Evolutionary conservation across 2,888 invertebrate genomes (phyloP).

Genomic region (Hirtodrosophila trivittata): DNA sequence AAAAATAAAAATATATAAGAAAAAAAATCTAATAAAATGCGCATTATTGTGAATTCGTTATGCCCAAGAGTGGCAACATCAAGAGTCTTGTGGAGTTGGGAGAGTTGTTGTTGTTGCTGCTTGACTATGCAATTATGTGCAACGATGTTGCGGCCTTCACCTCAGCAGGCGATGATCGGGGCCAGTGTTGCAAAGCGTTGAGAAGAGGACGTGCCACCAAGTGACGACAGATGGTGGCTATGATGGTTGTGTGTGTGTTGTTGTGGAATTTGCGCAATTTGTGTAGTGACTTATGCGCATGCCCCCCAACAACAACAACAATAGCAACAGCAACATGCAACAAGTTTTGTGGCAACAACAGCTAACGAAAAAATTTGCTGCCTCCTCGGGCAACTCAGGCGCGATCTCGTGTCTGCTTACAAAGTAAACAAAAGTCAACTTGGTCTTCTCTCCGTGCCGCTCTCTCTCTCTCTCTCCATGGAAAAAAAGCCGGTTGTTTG

Average conservation of each 20-base stretch:
- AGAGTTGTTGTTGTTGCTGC: conserved; percentile 23
- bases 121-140: conserved; percentile 54
- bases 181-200: conserved; percentile 59
- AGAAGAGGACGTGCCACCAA: conserved; percentile 27
- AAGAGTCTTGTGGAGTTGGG: conserved; percentile 14
- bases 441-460: conserved; percentile 14
- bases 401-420: conserved; percentile 40
- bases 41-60: conserved; percentile 75
- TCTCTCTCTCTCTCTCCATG: background rate
- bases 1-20: conserved; percentile 14
- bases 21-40: conserved; percentile 69
- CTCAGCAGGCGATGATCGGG: conserved; percentile 49
- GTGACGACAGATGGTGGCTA: conserved; percentile 64
- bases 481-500: conserved; percentile 59
- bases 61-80: conserved; percentile 48
- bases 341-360: conserved; percentile 52
- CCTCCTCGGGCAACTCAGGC: conserved; percentile 15
- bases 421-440: conserved; percentile 66
- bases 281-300: conserved; percentile 74
- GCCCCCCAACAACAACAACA: conserved; percentile 44
- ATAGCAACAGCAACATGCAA: conserved; percentile 37
- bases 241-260: conserved; percentile 6
- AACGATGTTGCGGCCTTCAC: conserved; percentile 65
- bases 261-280: conserved; percentile 74
- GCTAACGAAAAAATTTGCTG: conserved; percentile 34